Conservation (phyloP, 2,113 vertebrate species). For the Vicugna pacos region DNA sequence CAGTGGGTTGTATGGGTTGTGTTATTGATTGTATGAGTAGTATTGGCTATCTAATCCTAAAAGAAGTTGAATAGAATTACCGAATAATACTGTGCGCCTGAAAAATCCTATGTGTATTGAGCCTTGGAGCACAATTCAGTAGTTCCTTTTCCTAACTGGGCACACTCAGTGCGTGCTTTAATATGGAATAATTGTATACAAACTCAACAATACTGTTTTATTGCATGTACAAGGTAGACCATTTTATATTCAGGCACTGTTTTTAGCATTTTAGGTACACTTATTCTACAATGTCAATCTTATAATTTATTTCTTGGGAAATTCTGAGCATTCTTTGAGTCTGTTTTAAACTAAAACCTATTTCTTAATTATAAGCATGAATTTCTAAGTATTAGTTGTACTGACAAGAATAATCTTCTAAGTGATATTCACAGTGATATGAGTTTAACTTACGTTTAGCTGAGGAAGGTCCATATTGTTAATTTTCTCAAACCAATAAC, state of each 20-base stretch:
- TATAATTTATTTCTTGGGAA: neutral
- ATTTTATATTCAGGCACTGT: neutral
- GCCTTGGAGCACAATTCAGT: neutral
- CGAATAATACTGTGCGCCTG: neutral
- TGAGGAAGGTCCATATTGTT: neutral
- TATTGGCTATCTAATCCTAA: neutral
- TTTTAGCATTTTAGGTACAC: neutral
- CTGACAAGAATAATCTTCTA: slow-evolving; percentile 1
- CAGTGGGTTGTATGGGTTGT: neutral
- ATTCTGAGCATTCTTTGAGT: neutral
- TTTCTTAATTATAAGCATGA: slow-evolving; percentile 8
- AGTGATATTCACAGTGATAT: neutral
- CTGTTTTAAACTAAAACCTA: slow-evolving; percentile 9
- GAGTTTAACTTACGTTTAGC: neutral
- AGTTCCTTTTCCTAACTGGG: neutral
- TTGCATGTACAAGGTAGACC: neutral
- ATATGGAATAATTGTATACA: neutral
- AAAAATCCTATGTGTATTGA: neutral
- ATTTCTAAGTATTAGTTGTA: neutral
- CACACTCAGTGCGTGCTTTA: neutral
- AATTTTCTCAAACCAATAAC: slow-evolving; percentile 10
- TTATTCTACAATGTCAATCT: neutral
- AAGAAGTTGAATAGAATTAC: neutral
- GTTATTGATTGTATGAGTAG: neutral
- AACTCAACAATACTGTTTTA: neutral